phyloP scores from a whole-genome alignment of 2,888 invertebrate genomes.

The Dicroscelio sp. region DNA sequence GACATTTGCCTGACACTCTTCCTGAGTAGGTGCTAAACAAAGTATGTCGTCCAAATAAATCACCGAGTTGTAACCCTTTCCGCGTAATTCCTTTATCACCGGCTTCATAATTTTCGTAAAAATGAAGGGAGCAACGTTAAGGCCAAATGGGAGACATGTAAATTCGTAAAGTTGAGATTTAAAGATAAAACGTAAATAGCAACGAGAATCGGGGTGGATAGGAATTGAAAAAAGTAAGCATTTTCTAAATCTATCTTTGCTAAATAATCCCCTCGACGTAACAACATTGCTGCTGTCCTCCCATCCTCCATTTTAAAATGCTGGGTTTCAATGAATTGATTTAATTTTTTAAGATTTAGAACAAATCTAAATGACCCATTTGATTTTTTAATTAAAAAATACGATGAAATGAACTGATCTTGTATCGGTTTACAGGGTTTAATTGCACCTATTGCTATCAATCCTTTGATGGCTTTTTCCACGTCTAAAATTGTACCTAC shows the following conservation, averaged over 20 bases:
- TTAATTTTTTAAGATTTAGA: constrained; percentile 6
- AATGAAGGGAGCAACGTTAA: no score
- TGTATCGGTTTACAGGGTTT: background rate
- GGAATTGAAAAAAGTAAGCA: constrained; percentile 61
- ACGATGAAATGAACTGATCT: constrained; percentile 29
- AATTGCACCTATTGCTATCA: constrained; percentile 32
- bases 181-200: constrained; percentile 55
- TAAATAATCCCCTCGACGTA: constrained; percentile 21
- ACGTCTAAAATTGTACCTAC: background rate
- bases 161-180: constrained; percentile 44
- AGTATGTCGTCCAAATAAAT: constrained; percentile 8
- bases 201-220: background rate
- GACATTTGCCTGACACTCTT: background rate
- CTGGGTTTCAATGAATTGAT: background rate
- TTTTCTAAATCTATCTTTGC: constrained; percentile 51
- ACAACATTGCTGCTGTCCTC: background rate
- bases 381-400: constrained; percentile 45
- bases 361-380: constrained; percentile 48
- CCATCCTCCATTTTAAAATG: constrained; percentile 65
- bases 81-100: background rate
- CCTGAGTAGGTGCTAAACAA: background rate
- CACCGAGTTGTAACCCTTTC: background rate
- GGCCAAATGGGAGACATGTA: constrained; percentile 47
- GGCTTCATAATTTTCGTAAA: constrained; percentile 64
- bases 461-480: background rate